Evolutionary conservation across 1,140 invertebrate species (phyloP), one percentile per base, ranked within the genome.

Genomic region (Panagrolaimus sp.): DNA sequence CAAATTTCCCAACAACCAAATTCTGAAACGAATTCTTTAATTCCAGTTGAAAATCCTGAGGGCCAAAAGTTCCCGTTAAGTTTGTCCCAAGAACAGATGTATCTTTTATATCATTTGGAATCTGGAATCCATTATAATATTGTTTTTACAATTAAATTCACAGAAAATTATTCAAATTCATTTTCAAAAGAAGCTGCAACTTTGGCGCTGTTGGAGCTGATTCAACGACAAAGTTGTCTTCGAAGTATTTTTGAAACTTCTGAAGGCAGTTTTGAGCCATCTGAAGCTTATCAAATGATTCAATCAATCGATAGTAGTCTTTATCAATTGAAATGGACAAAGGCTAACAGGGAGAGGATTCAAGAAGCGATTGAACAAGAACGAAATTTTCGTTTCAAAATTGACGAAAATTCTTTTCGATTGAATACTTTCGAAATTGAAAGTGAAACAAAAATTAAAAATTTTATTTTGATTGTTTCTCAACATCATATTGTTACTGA

Each of bases 401-500:
- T 72, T 14, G 1, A 47, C 6, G 17, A 45, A 65, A 43, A 38
- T 43, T 9, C 44, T 4, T 65, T 75, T 46, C 43, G 52, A 12
- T 68, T 68, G 12, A 43, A 67, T 28, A 10, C 43, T 7, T 24
- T n/a, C 12, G 14, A 26, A 46, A 17, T 24, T n/a, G 24, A 63
- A 14, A 43, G 62, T 32, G 64, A 65, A 5, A 17, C 14, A 6
- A 2, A 28, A 15, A 43, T 58, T 24, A 24, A 8, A 63, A 12
- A 28, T 43, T 48, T 71, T n/a, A n/a, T 21, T 3, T 26, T 32
- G 0, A 14, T 78, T 21, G 63, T 82, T 48, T 73, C 71, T 58
- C 76, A 79, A 43, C 77, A 82, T 62, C 78, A 80, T 48, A 80
- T 80, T 48, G 38, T 80, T 14, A 81, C 79, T 7, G 78, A 80